Base-by-base conservation (phyloP, 2,113 vertebrate species). In the Gambusia affinis region DNA sequence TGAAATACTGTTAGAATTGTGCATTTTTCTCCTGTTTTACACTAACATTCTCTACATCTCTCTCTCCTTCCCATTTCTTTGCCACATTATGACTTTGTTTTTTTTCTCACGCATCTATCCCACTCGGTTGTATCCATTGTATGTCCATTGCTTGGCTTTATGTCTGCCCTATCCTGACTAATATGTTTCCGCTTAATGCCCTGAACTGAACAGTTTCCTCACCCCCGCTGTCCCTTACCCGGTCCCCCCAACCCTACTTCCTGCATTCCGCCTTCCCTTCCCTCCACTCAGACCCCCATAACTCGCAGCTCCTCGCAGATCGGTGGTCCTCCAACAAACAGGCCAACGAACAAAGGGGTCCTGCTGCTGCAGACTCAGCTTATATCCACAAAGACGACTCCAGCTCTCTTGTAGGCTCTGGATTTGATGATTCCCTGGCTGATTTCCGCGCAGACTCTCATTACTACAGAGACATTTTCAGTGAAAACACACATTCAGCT, bases 11-110 rank as follows among this genome's bases (percentile, higher is more conserved):
- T 91, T 87, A 91, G 84, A 78, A 79, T 77, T 91, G 83, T 93
- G 79, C 87, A 85, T 92, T 94, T 91, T 89, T 86, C 82, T 91
- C 87, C 90, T 82, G 27, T 86, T 79, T 87, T 89, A 93, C 89
- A 91, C 94, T 95, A 95, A 95, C 92, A 94, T 94, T 91, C 87
- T 94, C 86, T 94, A 67, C 91, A 92, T 94, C 83, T 93, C 88
- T 62, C 90, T 92, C 91, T 92, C 90, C 85, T 90, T 88, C 89
- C 92, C 87, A 92, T 91, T 90, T 86, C 85, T 90, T 90, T 84
- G 73, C 78, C 51, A 30, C 75, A 65, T 81, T 78, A 81, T 82
- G 82, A 35, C 66, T 66, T 82, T 75, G 75, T 64, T 80, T 81
- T 79, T 85, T 82, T 73, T 72, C 72, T 87, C 83, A 84, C 80